Evolutionary conservation across 2,888 invertebrate species (phyloP), one percentile per base, ranked within the genome.

Genomic region (Brenthis daphne): DNA sequence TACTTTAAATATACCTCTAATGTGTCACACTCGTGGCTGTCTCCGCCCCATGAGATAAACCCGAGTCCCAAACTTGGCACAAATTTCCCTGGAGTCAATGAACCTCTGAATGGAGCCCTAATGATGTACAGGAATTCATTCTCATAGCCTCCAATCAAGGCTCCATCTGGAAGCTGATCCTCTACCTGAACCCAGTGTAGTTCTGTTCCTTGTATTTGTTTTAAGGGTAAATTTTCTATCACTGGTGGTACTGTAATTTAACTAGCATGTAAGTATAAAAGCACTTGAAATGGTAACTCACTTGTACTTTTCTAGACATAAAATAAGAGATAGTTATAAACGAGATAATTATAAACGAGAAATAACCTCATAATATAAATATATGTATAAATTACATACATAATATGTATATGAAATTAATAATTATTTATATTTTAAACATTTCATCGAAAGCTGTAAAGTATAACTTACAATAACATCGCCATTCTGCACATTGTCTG

Each of bases 381-480:
- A 16, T 16, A 16, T 16, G 16, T 16, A 16, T 16, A 16, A 16
- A 16, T 16, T 16, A 16, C 20, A 20, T 20, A 20, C 20, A 20
- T 20, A 20, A 20, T 20, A 29, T 29, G 29, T 29, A 29, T 29
- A 29, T 29, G 29, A 29, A 29, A 43, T 11, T 43, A 14, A 24
- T 14, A 11, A 43, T 3, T 11, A 20, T 20, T 20, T 20, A 20
- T 20, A 20, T 8, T 43, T 43, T 2, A 43, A 43, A 43, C 37
- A 43, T 11, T 43, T 8, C 8, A 43, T 43, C 1, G 8, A 37
- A 37, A 37, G 37, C 3, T 43, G 8, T 1, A 6, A 47, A 47
- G 16, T 16, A 1, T 5, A 58, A 58, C 58, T 58, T 8, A 58
- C 58, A 58, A 37, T 58, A 58, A 47, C 47, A 58, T 14, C 24